Base-by-base conservation (phyloP, 2,113 vertebrate genomes). In the Pluvianellus socialis region DNA sequence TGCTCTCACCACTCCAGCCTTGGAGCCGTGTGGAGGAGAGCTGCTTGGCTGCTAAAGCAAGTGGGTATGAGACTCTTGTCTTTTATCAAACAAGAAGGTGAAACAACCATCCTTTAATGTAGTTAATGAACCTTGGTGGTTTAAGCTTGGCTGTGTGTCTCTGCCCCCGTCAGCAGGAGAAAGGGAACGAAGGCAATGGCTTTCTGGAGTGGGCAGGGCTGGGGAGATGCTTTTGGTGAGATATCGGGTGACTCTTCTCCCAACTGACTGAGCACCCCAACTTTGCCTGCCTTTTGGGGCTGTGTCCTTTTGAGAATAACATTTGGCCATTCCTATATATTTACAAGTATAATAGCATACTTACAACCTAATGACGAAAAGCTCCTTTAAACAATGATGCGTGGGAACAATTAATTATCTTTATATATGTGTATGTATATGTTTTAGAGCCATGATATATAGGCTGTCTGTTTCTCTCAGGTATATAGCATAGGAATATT, bases 21-120 rank as follows among this genome's bases (percentile, higher is more conserved):
- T 0, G 1, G 33, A 33, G 71, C 19, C 1, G 1, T 3, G 5
- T 5, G 14, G n/a, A 28, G 44, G 26, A 82, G 67, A n/a, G 8
- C 32, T 65, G 38, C 53, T 62, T 21, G 22, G 26, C 72, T 65
- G 76, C 66, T 79, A 12, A 49, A 61, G 73, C 12, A 14, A 38
- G 15, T 3, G 23, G 73, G 62, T 61, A 15, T 10, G 47, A 50
- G 12, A 9, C 26, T 68, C 6, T n/a, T 59, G 66, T 2, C 0
- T 63, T 67, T 83, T 59, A 38, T 74, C 18, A 38, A 12, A 35
- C 0, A 10, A 68, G 17, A 32, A 15, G n/a, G 13, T 0, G 2
- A 26, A 11, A 5, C 13, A 42, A 8, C 10, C 0, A 0, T 27
- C 30, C 38, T 58, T 53, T 42, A 44, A n/a, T 8, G 8, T 15